Conservation (phyloP, 1,140 invertebrate genomes). For the Pantala flavescens region DNA sequence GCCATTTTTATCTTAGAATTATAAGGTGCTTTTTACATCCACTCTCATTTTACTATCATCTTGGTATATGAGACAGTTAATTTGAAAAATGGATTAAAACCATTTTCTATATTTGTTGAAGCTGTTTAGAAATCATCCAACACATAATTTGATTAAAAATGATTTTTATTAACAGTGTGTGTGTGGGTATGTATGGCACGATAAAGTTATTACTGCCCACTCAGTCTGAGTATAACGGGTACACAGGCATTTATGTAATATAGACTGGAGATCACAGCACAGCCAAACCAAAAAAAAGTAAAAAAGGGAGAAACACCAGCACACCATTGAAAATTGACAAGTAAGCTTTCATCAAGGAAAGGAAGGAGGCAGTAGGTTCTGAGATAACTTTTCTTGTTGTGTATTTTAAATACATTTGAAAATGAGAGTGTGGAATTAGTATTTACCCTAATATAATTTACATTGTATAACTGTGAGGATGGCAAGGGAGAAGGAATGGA, state of each 20-base stretch:
- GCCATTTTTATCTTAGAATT: too few species aligned
- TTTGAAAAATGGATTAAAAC: too few species aligned
- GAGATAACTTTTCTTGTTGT: not conserved
- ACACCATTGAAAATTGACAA: conserved; percentile 3
- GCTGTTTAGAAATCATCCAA: not conserved
- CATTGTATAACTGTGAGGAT: conserved; percentile 7
- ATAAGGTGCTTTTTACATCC: too few species aligned
- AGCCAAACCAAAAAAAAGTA: conserved; percentile 3
- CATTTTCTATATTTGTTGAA: not conserved
- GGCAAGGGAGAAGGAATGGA: conserved; percentile 3
- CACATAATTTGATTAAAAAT: conserved; percentile 6
- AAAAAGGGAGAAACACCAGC: conserved; percentile 4
- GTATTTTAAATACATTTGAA: not conserved
- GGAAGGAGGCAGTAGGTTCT: conserved; percentile 3
- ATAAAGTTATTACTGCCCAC: conserved; percentile 9
- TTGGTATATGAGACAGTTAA: too few species aligned
- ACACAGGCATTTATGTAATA: conserved; percentile 10
- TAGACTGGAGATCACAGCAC: conserved; percentile 7
- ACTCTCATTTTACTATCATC: too few species aligned
- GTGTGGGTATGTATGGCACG: conserved; percentile 7
- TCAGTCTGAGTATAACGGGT: conserved; percentile 8
- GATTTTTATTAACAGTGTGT: conserved; percentile 10
- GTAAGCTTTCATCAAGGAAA: conserved; percentile 6
- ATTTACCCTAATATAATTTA: not conserved
- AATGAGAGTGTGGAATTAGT: not conserved